Percentiles rank a stretch among this genome's conserved stretches.
phyloP scores from a whole-genome alignment of 2,113 vertebrate genomes.

The Albula glossodonta region DNA sequence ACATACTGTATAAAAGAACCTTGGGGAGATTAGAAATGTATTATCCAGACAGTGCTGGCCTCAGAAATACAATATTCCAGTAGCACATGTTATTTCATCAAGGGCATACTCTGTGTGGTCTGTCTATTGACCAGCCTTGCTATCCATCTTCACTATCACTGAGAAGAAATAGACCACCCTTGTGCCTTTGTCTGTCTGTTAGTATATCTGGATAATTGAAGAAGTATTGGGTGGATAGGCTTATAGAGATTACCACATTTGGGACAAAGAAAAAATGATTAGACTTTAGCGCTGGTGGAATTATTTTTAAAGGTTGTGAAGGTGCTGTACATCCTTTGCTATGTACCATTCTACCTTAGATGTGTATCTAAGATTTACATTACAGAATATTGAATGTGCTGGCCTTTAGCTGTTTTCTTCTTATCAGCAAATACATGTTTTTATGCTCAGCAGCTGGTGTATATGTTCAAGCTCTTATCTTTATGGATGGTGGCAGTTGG shows the following conservation, averaged over 20 bases:
- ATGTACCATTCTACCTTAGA: slow-evolving; percentile 29
- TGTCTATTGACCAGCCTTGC: background rate
- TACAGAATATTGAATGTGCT: slow-evolving; percentile 30
- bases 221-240: slow-evolving; percentile 28
- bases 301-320: slow-evolving; percentile 23
- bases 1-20: no score
- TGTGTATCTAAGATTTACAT: slow-evolving; percentile 43
- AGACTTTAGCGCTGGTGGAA: slow-evolving; percentile 13
- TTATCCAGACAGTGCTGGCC: no score
- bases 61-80: no score
- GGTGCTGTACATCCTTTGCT: background rate
- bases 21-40: no score
- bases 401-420: slow-evolving; percentile 5
- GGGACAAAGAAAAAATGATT: background rate
- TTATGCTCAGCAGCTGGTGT: background rate
- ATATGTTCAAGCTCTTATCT: background rate
- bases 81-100: no score
- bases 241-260: slow-evolving; percentile 33
- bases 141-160: background rate
- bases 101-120: no score
- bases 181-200: background rate
- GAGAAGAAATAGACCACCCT: background rate
- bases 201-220: background rate
- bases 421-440: background rate
- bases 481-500: background rate